A percentile compares a stretch with the other conserved stretches of the same genome.
phyloP scores from a whole-genome alignment of 2,888 invertebrate genomes.

The Pollenia amentaria region DNA sequence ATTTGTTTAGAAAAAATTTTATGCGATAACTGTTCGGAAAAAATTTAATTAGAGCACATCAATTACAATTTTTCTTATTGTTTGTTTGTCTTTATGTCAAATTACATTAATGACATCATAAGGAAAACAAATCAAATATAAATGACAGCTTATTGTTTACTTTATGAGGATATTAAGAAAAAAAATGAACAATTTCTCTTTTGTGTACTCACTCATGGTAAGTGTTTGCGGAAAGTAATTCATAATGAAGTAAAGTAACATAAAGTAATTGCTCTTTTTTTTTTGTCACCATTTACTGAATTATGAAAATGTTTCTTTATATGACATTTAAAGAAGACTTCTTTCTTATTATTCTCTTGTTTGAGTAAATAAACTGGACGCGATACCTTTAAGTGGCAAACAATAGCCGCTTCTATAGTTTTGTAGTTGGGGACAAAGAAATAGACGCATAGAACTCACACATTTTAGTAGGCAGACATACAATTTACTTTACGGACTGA shows the following conservation, averaged over 20 bases:
- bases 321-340: slow-evolving; percentile 54
- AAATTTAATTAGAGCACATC: no score
- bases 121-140: slow-evolving; percentile 22
- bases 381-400: slow-evolving; percentile 58
- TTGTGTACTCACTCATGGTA: not conserved
- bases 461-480: not conserved
- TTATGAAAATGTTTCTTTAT: slow-evolving; percentile 65
- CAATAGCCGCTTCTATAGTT: not conserved
- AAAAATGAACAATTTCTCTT: slow-evolving; percentile 47
- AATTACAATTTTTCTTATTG: not conserved
- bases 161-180: not conserved
- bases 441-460: slow-evolving; percentile 17
- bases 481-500: slow-evolving; percentile 12
- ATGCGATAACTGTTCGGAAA: no score
- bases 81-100: not conserved
- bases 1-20: not conserved
- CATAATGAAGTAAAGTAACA: slow-evolving; percentile 34
- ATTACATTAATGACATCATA: not conserved
- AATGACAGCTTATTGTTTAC: slow-evolving; percentile 15
- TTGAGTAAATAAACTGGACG: slow-evolving; percentile 63
- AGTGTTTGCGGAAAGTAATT: slow-evolving; percentile 59
- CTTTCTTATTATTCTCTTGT: not conserved
- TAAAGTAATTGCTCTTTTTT: slow-evolving; percentile 69
- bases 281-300: slow-evolving; percentile 27
- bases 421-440: slow-evolving; percentile 19